Base-by-base conservation (phyloP, 2,797 vertebrate genomes). In the Lagorchestes hirsutus region DNA sequence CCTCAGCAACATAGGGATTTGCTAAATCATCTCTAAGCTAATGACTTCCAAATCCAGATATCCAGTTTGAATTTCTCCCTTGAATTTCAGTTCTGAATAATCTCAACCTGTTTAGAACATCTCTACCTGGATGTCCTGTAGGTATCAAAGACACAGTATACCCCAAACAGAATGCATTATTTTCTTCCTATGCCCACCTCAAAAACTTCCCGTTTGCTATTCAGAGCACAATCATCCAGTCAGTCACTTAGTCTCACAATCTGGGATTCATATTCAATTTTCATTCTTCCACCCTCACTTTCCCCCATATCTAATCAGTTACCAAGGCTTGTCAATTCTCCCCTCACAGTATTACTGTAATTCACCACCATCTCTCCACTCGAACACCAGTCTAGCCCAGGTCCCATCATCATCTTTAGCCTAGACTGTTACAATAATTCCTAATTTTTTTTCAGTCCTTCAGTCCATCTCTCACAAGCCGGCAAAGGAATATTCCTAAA, bases 81-180 rank as follows among this genome's bases (percentile, higher is more conserved):
- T 82, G 40, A 46, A 46, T 82, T 46, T 96, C 97, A 82, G 22
- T 82, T 82, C 40, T 46, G 40, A 82, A 46, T 46, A 24, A 46
- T 2, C 22, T 27, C 40, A 27, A 22, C 22, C 8, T 82, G 8
- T 22, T 82, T 82, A 46, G 40, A 46, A 22, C n/a, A 46, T 46
- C 40, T 82, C 74, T 46, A 82, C 2, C 8, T 46, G 22, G 2
- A 82, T 46, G 40, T 82, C 40, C 74, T 82, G 16, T 40, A 40
- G 67, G 34, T 74, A 1, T 82, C 74, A 46, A 82, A 82, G 40
- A 46, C 9, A 46, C 9, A 82, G 46, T 5, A 46, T 16, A 3
- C 18, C 22, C 74, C 46, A 46, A 82, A 82, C 2, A 27, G 40
- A 82, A 82, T 27, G 22, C 40, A 27, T 82, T 46, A 82, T 82